These are phyloP conservation scores for Colostygia pectinataria DNA, from an alignment of 2,888 invertebrate species.

Conservation along the genomic window DNA sequence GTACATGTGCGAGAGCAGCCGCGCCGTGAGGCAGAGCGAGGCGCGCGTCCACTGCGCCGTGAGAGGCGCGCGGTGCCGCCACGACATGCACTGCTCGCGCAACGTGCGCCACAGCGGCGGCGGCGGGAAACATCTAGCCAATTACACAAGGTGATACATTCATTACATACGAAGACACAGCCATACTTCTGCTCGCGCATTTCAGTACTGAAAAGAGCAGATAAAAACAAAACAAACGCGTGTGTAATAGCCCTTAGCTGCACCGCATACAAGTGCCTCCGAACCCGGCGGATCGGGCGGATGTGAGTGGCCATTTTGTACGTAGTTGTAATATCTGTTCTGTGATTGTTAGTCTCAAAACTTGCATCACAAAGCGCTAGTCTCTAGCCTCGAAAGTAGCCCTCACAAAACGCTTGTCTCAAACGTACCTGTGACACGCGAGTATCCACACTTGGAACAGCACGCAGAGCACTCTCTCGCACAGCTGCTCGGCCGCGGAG, in stretches of 20 bases:
- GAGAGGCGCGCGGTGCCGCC: slow-evolving; percentile 96
- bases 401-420: neutral
- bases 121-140: slow-evolving; percentile 94
- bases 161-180: neutral
- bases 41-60: slow-evolving; percentile 98
- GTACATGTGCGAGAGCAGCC: slow-evolving; percentile 93
- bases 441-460: slow-evolving; percentile 86
- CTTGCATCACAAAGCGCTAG: too few species aligned
- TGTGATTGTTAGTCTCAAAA: too few species aligned
- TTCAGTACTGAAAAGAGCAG: too few species aligned
- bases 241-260: too few species aligned
- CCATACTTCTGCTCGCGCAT: too few species aligned
- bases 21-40: slow-evolving; percentile 93
- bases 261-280: too few species aligned
- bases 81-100: slow-evolving; percentile 94
- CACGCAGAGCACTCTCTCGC: slow-evolving; percentile 96
- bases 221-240: too few species aligned
- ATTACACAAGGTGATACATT: neutral
- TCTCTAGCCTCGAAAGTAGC: neutral
- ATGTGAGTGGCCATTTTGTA: too few species aligned
- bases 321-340: too few species aligned
- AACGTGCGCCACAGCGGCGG: slow-evolving; percentile 98
- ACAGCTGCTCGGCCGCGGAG: slow-evolving; percentile 97
- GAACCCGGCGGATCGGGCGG: too few species aligned
- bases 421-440: slow-evolving; percentile 30